Percentiles rank a stretch among this genome's conserved stretches.
Conservation (phyloP, 1,140 invertebrate genomes). For the Drosophila orosa region DNA sequence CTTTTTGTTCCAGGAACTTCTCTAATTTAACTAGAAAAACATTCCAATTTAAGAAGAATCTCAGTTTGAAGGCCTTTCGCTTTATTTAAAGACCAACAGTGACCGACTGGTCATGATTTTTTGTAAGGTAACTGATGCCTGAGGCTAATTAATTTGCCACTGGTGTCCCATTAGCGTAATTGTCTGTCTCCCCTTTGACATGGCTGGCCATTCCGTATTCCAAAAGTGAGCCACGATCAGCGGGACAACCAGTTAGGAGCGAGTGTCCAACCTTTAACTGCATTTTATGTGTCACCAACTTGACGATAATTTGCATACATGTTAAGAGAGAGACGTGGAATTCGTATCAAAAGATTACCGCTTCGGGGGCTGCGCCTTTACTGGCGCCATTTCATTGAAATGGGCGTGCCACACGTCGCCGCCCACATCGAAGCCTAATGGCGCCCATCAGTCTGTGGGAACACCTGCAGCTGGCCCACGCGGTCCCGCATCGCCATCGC, state of each 20-base stretch:
- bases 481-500: slow-evolving; percentile 17
- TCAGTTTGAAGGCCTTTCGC: not conserved
- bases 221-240: slow-evolving; percentile 8
- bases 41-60: not conserved
- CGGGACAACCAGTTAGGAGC: slow-evolving; percentile 28
- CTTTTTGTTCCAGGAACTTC: too few relatives aligned
- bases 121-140: slow-evolving; percentile 28
- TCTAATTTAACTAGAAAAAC: not conserved
- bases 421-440: slow-evolving; percentile 56
- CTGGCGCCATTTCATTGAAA: slow-evolving; percentile 69
- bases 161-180: slow-evolving; percentile 83
- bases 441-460: slow-evolving; percentile 73
- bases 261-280: slow-evolving; percentile 69
- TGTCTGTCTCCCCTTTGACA: slow-evolving; percentile 81
- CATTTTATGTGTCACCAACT: slow-evolving; percentile 71
- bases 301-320: slow-evolving; percentile 48
- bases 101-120: not conserved
- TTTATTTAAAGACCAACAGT: not conserved
- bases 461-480: slow-evolving; percentile 73
- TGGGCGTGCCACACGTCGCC: slow-evolving; percentile 56
- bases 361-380: slow-evolving; percentile 20
- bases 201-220: slow-evolving; percentile 37
- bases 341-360: slow-evolving; percentile 27
- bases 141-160: slow-evolving; percentile 82
- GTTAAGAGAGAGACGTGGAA: slow-evolving; percentile 27